Percentiles rank a stretch among this genome's conserved stretches.
These are phyloP conservation scores for Drosophila tropicalis DNA, from an alignment of 1,140 invertebrate species.

Conservation along the genomic window DNA sequence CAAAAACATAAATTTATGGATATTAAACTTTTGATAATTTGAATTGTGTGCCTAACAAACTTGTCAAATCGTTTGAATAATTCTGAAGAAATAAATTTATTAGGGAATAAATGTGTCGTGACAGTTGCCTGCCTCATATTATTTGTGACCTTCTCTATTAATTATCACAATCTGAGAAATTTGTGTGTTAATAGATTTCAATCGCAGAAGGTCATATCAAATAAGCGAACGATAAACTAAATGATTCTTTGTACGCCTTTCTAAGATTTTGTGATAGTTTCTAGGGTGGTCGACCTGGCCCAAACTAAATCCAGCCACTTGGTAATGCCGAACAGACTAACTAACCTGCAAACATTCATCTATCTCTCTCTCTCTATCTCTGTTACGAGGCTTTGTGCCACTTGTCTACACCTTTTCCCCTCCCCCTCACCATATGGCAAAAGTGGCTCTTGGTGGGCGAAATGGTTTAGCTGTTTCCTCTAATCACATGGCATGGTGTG, in stretches of 20 bases:
- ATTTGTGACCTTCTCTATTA: neutral
- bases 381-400: neutral
- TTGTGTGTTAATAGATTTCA: neutral
- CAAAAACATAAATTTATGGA: too few relatives aligned
- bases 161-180: constrained; percentile 2
- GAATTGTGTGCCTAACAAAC: too few relatives aligned
- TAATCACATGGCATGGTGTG: constrained; percentile 27
- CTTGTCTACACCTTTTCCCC: constrained; percentile 2
- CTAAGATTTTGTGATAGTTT: neutral
- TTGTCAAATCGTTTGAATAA: neutral
- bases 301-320: constrained; percentile 13
- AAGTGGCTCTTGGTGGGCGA: neutral
- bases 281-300: neutral
- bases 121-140: neutral
- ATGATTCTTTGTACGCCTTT: neutral
- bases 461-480: constrained; percentile 27
- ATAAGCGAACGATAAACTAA: neutral
- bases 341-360: constrained; percentile 50
- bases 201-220: neutral
- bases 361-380: constrained; percentile 1
- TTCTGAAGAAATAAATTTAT: neutral
- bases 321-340: constrained; percentile 30
- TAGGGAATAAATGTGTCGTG: neutral
- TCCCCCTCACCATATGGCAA: neutral
- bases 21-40: too few relatives aligned